A percentile compares a stretch with the other conserved stretches of the same genome.
Conservation (phyloP, 30 jellyfish, hydroid and myxozoan species). For the Aurelia aurita region DNA sequence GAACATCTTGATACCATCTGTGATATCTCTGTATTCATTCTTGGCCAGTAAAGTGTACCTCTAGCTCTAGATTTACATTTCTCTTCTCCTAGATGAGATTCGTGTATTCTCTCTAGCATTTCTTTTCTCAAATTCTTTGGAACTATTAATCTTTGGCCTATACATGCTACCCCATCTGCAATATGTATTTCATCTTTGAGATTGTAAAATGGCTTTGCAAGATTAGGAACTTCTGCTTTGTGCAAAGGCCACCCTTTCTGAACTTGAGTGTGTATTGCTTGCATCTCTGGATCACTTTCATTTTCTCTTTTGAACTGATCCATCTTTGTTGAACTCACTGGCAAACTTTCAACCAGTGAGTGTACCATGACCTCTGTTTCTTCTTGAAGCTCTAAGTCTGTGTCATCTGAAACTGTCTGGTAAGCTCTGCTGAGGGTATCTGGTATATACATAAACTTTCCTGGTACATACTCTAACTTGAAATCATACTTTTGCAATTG, state of each 20-base stretch:
- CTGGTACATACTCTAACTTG: conserved; percentile 17
- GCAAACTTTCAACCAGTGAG: conserved; percentile 8
- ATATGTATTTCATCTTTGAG: conserved; percentile 32
- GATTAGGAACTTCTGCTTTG: conserved; percentile 35
- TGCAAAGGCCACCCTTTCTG: conserved; percentile 46
- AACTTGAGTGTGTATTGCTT: conserved; percentile 17
- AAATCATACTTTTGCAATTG: conserved; percentile 20
- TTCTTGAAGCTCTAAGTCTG: neutral
- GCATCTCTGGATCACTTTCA: conserved; percentile 49
- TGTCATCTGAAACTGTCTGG: conserved; percentile 8
- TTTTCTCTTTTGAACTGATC: conserved; percentile 51
- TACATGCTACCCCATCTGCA: conserved; percentile 49
- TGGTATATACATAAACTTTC: conserved; percentile 20
- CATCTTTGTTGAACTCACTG: conserved; percentile 44
- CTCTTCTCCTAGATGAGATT: conserved; percentile 52
- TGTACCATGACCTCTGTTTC: conserved; percentile 22
- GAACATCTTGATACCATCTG: conserved; percentile 10
- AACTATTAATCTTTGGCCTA: conserved; percentile 33
- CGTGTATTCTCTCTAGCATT: conserved; percentile 47
- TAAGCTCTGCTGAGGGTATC: conserved; percentile 50
- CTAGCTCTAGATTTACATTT: conserved; percentile 49
- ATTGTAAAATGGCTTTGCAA: conserved; percentile 30
- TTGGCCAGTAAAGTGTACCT: conserved; percentile 17
- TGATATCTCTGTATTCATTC: conserved; percentile 28
- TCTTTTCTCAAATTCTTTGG: conserved; percentile 46